Conservation (phyloP, 2,888 invertebrate species). For the Brachyptera putata region DNA sequence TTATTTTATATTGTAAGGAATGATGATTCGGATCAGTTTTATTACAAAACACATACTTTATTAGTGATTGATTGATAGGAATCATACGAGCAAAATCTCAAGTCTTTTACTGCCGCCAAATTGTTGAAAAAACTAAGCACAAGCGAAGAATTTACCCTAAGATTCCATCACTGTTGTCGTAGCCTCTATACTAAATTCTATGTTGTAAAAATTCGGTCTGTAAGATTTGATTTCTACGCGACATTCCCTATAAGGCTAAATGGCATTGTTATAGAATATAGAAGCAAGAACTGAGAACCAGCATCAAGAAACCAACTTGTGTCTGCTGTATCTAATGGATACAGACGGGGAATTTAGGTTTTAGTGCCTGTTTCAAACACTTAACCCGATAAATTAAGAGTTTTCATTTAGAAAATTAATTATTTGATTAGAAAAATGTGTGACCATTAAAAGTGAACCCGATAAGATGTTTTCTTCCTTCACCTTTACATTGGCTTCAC, state of each 20-base stretch:
- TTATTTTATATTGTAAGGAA: too few relatives aligned
- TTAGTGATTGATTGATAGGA: conserved; percentile 14
- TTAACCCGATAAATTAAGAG: conserved; percentile 20
- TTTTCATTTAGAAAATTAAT: conserved; percentile 17
- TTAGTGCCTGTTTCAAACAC: conserved; percentile 12
- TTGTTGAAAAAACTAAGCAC: not conserved
- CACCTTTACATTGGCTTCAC: not conserved
- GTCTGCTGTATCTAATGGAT: conserved; percentile 18
- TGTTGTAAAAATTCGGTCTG: conserved; percentile 1
- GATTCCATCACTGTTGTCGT: not conserved
- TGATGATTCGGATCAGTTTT: too few relatives aligned
- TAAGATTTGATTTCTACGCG: conserved; percentile 13
- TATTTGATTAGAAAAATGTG: conserved; percentile 18
- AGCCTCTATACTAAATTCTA: conserved; percentile 11
- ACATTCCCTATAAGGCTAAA: conserved; percentile 21
- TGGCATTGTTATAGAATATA: conserved; percentile 11
- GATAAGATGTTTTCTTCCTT: not conserved
- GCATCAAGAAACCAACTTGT: not conserved
- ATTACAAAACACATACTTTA: not conserved
- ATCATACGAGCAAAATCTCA: conserved; percentile 13
- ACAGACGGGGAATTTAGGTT: conserved; percentile 1
- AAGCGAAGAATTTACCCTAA: conserved; percentile 2
- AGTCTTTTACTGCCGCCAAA: conserved; percentile 12
- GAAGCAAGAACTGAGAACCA: not conserved
- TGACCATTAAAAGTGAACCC: conserved; percentile 2